Base-by-base conservation (phyloP, 2,797 vertebrate genomes). In the Melopsittacus undulatus region DNA sequence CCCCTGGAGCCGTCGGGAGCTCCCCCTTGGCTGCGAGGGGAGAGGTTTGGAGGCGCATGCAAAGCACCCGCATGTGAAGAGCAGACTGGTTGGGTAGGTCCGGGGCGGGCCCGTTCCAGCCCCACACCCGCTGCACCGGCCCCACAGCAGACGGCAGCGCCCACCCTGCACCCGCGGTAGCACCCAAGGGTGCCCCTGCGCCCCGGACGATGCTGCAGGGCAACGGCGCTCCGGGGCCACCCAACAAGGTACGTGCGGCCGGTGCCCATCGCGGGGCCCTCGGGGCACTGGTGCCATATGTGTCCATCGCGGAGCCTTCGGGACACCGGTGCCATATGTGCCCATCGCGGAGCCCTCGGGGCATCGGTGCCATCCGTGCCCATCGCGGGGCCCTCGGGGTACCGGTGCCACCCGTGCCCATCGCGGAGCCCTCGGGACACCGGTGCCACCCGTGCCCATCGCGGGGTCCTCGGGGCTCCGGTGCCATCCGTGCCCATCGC, bases 61-160 rank as follows among this genome's bases (percentile, higher is more conserved):
- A 96, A 95, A 96, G 95, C 80, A 85, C 87, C 79, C 36, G 89
- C 46, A 57, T 57, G 54, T 23, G 54, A 23, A 34, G 4, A 96
- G 90, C 96, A 95, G 97, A 97, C 98, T 95, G 94, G 98, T 98
- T 97, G 92, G 97, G 96, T 96, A 94, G 97, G 97, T 75, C 95
- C 20, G 85, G 97, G 84, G 95, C 93, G 96, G 94, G 80, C 87
- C 69, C 66, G 14, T 0, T 5, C 51, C 7, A 1, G 3, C 95
- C 95, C 91, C 91, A 88, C 91, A 64, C 95, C 94, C 2, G 68
- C 93, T 2, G 8, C 74, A 8, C 73, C 45, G 13, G 57, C 59
- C 74, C 48, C 61, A 19, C 62, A 10, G 11, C 94, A 87, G 78
- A 76, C 86, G 46, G 64, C 43, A 78, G 80, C 40, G 22, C 95